Evolutionary conservation across 2,113 vertebrate genomes (phyloP).

Genomic region (Macquaria ambigua): DNA sequence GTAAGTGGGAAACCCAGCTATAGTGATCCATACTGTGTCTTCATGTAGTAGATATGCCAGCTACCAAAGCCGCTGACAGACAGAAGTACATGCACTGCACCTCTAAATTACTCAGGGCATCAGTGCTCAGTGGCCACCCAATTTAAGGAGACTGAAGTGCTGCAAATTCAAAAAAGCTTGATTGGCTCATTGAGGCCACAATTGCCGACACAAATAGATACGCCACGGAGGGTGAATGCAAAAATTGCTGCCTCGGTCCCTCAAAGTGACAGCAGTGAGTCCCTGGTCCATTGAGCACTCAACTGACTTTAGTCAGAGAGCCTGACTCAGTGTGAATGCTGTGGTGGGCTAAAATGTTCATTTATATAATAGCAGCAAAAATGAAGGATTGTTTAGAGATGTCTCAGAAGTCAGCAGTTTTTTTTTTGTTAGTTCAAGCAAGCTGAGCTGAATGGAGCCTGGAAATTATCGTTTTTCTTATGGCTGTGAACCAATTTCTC

Average conservation of each 20-base stretch:
- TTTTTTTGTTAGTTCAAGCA: background rate
- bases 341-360: background rate
- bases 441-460: conserved; percentile 48
- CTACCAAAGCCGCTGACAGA: background rate
- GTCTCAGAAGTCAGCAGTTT: background rate
- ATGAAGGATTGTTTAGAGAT: background rate
- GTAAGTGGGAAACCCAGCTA: background rate
- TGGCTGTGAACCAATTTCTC: conserved; percentile 63
- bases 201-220: conserved; percentile 17
- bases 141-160: conserved; percentile 10
- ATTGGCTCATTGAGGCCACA: conserved; percentile 39
- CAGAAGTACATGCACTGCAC: background rate
- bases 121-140: background rate
- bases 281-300: conserved; percentile 16
- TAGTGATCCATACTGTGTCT: background rate
- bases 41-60: background rate
- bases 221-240: background rate
- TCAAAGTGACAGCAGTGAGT: conserved; percentile 4
- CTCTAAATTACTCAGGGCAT: background rate
- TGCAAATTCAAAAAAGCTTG: conserved; percentile 21
- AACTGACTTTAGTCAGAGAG: background rate
- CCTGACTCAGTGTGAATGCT: background rate
- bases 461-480: conserved; percentile 59
- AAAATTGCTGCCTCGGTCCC: conserved; percentile 14
- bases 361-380: conserved; percentile 2